Conservation (phyloP, 2,888 invertebrate genomes). For the Buathra laborator region DNA sequence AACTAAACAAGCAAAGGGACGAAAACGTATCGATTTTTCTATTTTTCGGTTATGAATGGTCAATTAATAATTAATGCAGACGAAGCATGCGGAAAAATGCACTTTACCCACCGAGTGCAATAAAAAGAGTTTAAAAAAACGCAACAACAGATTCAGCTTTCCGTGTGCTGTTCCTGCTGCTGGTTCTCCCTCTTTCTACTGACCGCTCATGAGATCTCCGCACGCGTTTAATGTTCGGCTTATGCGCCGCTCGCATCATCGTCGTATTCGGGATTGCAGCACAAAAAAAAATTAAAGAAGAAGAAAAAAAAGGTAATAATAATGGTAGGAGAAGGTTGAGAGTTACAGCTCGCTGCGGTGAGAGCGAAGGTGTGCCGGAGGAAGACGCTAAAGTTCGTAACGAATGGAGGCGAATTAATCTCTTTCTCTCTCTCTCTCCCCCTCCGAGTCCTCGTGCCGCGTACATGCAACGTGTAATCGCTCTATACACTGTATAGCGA, state of each 20-base stretch:
- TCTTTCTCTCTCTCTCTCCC: constrained; percentile 28
- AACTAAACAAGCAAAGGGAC: too few relatives aligned
- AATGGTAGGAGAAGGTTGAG: constrained; percentile 12
- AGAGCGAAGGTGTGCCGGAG: constrained; percentile 25
- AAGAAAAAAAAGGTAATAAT: constrained; percentile 22
- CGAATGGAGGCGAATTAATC: constrained; percentile 67
- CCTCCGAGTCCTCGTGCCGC: constrained; percentile 61
- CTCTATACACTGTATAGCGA: neutral
- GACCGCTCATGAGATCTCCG: neutral
- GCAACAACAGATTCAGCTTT: neutral
- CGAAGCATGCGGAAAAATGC: too few relatives aligned
- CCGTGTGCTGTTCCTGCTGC: too few relatives aligned
- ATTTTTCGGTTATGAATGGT: too few relatives aligned
- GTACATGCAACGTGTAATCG: constrained; percentile 7
- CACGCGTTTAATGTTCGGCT: constrained; percentile 8
- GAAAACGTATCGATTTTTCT: too few relatives aligned
- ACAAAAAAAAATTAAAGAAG: neutral
- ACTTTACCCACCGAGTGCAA: too few relatives aligned
- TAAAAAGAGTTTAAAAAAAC: neutral
- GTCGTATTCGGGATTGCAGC: constrained; percentile 25
- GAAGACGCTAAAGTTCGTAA: constrained; percentile 64
- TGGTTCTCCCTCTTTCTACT: neutral
- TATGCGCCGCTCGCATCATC: neutral
- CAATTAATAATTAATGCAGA: too few relatives aligned
- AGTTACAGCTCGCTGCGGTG: constrained; percentile 12